A percentile compares a stretch with the other conserved stretches of the same genome.
Evolutionary conservation across 2,113 vertebrate genomes (phyloP).

Genomic region (Lophura nycthemera): DNA sequence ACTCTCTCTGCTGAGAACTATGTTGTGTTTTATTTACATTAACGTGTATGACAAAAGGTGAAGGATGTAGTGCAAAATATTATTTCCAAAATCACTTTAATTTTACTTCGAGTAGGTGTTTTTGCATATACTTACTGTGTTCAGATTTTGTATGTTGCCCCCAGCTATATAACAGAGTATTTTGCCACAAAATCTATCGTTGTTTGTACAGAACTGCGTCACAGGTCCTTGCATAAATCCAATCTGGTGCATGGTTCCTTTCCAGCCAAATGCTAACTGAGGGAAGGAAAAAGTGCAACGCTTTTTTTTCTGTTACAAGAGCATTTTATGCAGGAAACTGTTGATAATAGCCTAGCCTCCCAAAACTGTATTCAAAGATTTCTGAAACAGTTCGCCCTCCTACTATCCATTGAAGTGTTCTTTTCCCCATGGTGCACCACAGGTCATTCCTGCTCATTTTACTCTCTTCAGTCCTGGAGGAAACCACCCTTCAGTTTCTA

Average conservation of each 20-base stretch:
- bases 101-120: background rate
- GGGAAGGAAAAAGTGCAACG: background rate
- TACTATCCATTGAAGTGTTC: background rate
- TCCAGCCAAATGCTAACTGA: slow-evolving; percentile 17
- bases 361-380: background rate
- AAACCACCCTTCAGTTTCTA: background rate
- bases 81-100: background rate
- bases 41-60: fast-evolving
- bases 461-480: background rate
- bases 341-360: background rate
- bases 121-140: background rate
- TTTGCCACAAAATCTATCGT: slow-evolving; percentile 47
- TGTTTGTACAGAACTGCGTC: slow-evolving; percentile 1
- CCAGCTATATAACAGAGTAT: slow-evolving; percentile 45
- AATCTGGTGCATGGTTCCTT: background rate
- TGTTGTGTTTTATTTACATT: fast-evolving
- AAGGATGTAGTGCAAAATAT: background rate
- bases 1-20: background rate
- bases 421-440: background rate
- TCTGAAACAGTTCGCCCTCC: background rate
- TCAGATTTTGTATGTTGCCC: slow-evolving; percentile 40
- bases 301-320: background rate
- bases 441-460: background rate
- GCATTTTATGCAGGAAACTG: background rate
- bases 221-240: slow-evolving; percentile 23